A percentile compares a stretch with the other conserved stretches of the same genome.
These are phyloP conservation scores for Danio albolineatus DNA, from an alignment of 2,797 vertebrate genomes.

Conservation along the genomic window DNA sequence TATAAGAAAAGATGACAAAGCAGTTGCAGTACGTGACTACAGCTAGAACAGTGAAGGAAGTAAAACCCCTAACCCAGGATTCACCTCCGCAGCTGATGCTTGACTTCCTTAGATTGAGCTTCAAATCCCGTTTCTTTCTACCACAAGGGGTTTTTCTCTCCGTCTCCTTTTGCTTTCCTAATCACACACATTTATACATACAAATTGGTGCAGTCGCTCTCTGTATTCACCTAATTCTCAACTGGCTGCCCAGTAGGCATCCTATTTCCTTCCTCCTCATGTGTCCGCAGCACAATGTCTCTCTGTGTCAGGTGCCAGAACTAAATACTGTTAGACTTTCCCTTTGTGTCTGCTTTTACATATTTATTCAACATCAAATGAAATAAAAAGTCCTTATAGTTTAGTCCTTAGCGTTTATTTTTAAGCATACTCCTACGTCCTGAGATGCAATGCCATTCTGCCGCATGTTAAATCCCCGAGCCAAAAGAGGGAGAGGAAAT, in stretches of 20 bases:
- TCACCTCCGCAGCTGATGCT: background rate
- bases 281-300: conserved; percentile 22
- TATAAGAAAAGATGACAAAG: background rate
- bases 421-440: background rate
- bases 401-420: background rate
- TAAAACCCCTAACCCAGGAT: background rate
- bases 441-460: background rate
- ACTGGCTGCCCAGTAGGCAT: background rate
- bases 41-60: background rate
- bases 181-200: background rate
- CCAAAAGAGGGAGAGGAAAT: conserved; percentile 40
- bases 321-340: conserved; percentile 9
- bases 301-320: conserved; percentile 33
- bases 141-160: background rate
- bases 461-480: conserved; percentile 18
- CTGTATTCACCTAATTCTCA: conserved; percentile 1
- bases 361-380: conserved; percentile 8
- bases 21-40: background rate
- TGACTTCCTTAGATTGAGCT: background rate
- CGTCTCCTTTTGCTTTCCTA: background rate
- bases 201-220: conserved; percentile 28
- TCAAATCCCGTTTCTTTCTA: conserved; percentile 5
- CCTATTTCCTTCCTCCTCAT: conserved; percentile 17
- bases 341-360: conserved; percentile 22
- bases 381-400: conserved; percentile 20